Conservation (phyloP, 2,888 invertebrate genomes). For the Apocheima hispidaria region DNA sequence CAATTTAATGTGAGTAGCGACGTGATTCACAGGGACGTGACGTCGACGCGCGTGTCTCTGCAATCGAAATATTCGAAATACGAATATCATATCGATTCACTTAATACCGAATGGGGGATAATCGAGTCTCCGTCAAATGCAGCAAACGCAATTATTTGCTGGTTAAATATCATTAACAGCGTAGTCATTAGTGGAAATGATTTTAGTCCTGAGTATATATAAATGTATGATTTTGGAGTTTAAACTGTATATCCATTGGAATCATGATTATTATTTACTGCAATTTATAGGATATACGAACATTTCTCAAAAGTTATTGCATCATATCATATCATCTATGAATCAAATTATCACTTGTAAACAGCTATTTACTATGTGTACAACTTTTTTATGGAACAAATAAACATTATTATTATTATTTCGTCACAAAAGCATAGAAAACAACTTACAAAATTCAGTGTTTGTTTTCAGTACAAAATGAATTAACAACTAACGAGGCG, state of each 20-base stretch:
- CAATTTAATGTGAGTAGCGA: conserved; percentile 37
- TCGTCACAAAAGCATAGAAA: too few relatives aligned
- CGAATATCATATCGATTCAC: conserved; percentile 43
- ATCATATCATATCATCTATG: too few relatives aligned
- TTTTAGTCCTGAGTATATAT: too few relatives aligned
- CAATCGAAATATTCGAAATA: conserved; percentile 44
- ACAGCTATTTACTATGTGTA: too few relatives aligned
- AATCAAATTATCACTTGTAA: too few relatives aligned
- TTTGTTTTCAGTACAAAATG: conserved; percentile 23
- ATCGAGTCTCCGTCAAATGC: conserved; percentile 36
- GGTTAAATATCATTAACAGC: conserved; percentile 19
- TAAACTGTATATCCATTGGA: too few relatives aligned
- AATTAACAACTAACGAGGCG: conserved; percentile 30
- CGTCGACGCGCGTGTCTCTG: conserved; percentile 36
- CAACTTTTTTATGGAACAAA: too few relatives aligned
- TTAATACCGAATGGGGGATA: conserved; percentile 41
- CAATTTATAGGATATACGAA: too few relatives aligned
- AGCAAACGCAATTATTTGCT: conserved; percentile 33
- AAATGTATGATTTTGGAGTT: conserved; percentile 3
- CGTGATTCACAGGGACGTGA: conserved; percentile 22
- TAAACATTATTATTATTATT: too few relatives aligned
- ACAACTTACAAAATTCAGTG: too few relatives aligned
- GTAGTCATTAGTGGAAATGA: conserved; percentile 19
- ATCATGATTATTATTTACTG: too few relatives aligned
- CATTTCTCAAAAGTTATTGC: too few relatives aligned